These are phyloP conservation scores for Zaprionus obscuricornis DNA, from an alignment of 2,888 invertebrate genomes.

Conservation along the genomic window DNA sequence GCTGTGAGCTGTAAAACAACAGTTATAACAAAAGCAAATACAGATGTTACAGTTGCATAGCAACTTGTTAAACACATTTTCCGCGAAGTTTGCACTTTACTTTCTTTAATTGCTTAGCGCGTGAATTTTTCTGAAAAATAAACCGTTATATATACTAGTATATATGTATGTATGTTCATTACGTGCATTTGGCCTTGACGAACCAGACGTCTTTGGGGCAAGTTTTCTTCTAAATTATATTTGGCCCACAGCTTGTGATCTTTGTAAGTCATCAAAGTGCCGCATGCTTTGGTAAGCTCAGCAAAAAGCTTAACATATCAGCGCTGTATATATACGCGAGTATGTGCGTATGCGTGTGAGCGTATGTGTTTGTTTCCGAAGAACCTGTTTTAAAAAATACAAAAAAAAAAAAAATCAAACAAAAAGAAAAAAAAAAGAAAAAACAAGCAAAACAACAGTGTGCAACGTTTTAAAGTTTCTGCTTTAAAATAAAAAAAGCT, in stretches of 20 bases:
- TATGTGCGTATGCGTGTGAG: slow-evolving; percentile 7
- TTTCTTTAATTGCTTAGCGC: slow-evolving; percentile 42
- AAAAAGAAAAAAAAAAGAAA: slow-evolving; percentile 32
- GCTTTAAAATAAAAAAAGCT: slow-evolving; percentile 38
- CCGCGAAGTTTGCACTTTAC: slow-evolving; percentile 29
- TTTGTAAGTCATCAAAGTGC: slow-evolving; percentile 9
- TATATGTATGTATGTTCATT: no score
- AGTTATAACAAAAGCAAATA: slow-evolving; percentile 40
- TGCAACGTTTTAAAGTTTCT: not conserved
- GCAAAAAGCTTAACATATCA: slow-evolving; percentile 53
- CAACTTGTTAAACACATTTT: slow-evolving; percentile 47
- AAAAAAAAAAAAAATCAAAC: slow-evolving; percentile 26
- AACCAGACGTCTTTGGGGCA: slow-evolving; percentile 13
- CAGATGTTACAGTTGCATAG: slow-evolving; percentile 51
- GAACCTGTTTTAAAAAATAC: slow-evolving; percentile 63
- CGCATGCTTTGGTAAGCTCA: slow-evolving; percentile 39
- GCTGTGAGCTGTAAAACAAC: slow-evolving; percentile 37
- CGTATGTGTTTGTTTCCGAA: slow-evolving; percentile 33
- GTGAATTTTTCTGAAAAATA: slow-evolving; percentile 16
- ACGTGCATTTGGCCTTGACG: slow-evolving; percentile 61
- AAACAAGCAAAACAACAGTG: slow-evolving; percentile 2
- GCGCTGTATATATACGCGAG: slow-evolving; percentile 8
- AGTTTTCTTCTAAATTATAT: not conserved
- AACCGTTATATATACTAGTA: slow-evolving; percentile 14
- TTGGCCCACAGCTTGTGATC: slow-evolving; percentile 11